phyloP scores from a whole-genome alignment of 1,140 invertebrate genomes.

The Drosophila sulfurigaster region DNA sequence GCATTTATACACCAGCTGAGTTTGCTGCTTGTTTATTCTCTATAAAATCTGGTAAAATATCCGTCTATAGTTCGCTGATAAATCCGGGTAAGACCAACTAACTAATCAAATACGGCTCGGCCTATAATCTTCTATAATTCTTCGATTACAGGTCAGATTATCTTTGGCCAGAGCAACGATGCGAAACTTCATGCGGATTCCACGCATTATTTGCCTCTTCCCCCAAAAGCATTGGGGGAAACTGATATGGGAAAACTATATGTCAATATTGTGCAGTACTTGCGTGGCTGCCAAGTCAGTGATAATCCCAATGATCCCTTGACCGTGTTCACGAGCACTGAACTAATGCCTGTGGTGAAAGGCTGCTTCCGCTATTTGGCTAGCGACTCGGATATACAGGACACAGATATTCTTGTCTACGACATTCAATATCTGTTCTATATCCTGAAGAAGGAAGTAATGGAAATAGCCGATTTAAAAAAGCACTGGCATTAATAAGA shows the following conservation, averaged over 20 bases:
- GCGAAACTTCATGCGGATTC: slow-evolving; percentile 48
- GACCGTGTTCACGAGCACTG: slow-evolving; percentile 57
- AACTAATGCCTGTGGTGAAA: slow-evolving; percentile 57
- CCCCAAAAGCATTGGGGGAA: slow-evolving; percentile 72
- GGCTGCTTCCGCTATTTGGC: slow-evolving; percentile 64
- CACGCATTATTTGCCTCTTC: slow-evolving; percentile 71
- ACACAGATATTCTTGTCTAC: slow-evolving; percentile 48
- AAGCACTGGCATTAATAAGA: slow-evolving; percentile 32
- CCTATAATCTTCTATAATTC: too few species aligned
- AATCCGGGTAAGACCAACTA: slow-evolving; percentile 62
- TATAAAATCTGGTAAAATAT: slow-evolving; percentile 55
- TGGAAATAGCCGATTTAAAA: slow-evolving; percentile 42
- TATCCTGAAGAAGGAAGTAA: slow-evolving; percentile 60
- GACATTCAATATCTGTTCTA: slow-evolving; percentile 71
- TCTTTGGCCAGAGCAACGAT: slow-evolving; percentile 66
- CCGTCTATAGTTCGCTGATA: slow-evolving; percentile 62
- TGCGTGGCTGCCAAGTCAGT: slow-evolving; percentile 22
- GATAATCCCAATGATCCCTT: slow-evolving; percentile 31
- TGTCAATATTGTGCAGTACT: slow-evolving; percentile 53
- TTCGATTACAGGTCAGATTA: slow-evolving; percentile 34
- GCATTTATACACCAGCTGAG: slow-evolving; percentile 74
- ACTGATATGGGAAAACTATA: slow-evolving; percentile 61
- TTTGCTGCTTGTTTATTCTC: slow-evolving; percentile 68
- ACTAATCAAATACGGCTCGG: too few species aligned
- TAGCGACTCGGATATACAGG: slow-evolving; percentile 2